Evolutionary conservation across 2,113 vertebrate species (phyloP).

Genomic region (Corythoichthys haematopterus): DNA sequence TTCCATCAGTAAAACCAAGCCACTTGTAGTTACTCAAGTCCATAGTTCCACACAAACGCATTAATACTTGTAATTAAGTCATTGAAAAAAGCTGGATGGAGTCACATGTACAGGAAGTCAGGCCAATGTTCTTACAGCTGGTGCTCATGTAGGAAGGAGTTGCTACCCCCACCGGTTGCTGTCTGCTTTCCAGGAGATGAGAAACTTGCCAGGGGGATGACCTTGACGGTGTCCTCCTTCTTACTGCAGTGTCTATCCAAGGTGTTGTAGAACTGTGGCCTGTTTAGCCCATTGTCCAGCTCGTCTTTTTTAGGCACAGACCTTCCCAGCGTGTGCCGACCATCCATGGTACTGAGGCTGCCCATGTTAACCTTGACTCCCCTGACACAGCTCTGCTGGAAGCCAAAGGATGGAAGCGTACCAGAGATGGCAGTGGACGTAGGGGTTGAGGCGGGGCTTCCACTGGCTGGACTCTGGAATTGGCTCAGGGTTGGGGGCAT

Average conservation of each 20-base stretch:
- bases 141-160: conserved; percentile 82
- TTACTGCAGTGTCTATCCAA: conserved; percentile 83
- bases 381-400: conserved; percentile 80
- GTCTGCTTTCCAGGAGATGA: conserved; percentile 69
- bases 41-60: conserved; percentile 35
- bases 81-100: conserved; percentile 33
- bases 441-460: conserved; percentile 61
- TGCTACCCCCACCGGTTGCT: conserved; percentile 49
- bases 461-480: conserved; percentile 67
- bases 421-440: conserved; percentile 61
- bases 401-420: conserved; percentile 75
- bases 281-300: conserved; percentile 75
- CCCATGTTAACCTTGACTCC: conserved; percentile 69
- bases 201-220: conserved; percentile 88
- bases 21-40: conserved; percentile 35
- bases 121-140: conserved; percentile 72
- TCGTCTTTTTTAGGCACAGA: conserved; percentile 85
- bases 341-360: conserved; percentile 71
- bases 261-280: conserved; percentile 86
- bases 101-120: conserved; percentile 30
- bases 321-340: conserved; percentile 80
- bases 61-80: conserved; percentile 36
- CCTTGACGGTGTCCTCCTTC: conserved; percentile 83
- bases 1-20: conserved; percentile 39
- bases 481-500: conserved; percentile 87